Evolutionary conservation across 2,888 invertebrate genomes (phyloP).

Genomic region (Teleogryllus oceanicus): DNA sequence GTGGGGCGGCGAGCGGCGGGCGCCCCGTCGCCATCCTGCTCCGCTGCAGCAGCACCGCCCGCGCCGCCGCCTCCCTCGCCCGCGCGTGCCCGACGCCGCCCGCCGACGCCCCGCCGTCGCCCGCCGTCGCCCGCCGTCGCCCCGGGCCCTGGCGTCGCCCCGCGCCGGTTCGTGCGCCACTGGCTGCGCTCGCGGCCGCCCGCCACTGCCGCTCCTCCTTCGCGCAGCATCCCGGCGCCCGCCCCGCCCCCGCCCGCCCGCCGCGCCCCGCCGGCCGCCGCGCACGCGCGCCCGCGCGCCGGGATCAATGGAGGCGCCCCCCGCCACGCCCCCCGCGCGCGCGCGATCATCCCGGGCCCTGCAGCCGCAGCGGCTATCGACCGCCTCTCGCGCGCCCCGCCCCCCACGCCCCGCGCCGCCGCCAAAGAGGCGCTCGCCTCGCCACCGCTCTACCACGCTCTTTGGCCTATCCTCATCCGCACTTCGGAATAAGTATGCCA

Average conservation of each 20-base stretch:
- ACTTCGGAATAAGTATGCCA: too few species aligned
- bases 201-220: not conserved
- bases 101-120: constrained; percentile 11
- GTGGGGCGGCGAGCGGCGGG: not conserved
- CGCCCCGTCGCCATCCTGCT: constrained; percentile 19
- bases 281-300: not conserved
- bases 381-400: too few species aligned
- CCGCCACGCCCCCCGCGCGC: constrained; percentile 41
- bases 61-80: not conserved
- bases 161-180: constrained; percentile 45
- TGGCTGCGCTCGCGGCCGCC: constrained; percentile 45
- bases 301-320: not conserved
- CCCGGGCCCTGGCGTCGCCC: constrained; percentile 18
- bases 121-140: constrained; percentile 25
- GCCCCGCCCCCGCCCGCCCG: not conserved
- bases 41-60: not conserved
- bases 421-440: too few species aligned
- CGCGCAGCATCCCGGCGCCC: not conserved
- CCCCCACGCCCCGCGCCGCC: too few species aligned
- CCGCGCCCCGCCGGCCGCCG: not conserved
- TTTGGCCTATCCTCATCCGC: too few species aligned
- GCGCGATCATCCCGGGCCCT: too few species aligned
- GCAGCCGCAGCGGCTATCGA: too few species aligned
- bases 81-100: not conserved
- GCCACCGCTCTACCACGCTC: too few species aligned